Evolutionary conservation across 1,140 invertebrate genomes (phyloP), one percentile per base, ranked within the genome.

Genomic region (Cylas formicarius): DNA sequence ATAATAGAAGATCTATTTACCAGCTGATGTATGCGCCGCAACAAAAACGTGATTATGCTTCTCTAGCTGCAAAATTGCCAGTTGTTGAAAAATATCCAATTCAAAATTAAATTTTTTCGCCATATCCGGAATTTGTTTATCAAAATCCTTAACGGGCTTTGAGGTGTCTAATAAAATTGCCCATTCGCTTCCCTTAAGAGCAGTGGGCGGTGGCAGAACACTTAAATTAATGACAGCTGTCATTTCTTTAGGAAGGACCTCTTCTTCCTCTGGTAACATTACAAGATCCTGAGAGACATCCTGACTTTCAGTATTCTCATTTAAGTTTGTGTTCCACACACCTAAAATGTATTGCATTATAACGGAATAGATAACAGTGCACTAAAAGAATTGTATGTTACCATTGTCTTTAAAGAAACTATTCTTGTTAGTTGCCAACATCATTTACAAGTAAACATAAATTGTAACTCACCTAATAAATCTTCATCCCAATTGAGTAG

Each of bases 11-110:
- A n/a, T 16, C 29, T 6, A 11, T 18, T 44, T 40, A 36, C 96
- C 97, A 3, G 97, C 96, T 0, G 95, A 99, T 0, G 96, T 99
- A 65, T 99, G 97, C 9, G 96, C 97, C 6, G 96, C 90, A 1
- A 99, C 93, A 72, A 99, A 98, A 2, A 99, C 92, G 69, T 93
- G 91, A 52, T 93, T 82, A 29, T 88, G 82, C 57, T 92, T 82
- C 72, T 99, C 95, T 24, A 99, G 69, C 65, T 87, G 89, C 7
- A 97, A 65, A 54, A 99, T 92, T 5, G 96, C 94, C 65, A 85
- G 77, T 69, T 99, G 96, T 67, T 99, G 96, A 62, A 99, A 99
- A 5, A 78, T 87, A 68, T 99, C 97, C 53, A 98, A 72, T 64
- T 96, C 90, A 72, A 99, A 99, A 18, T 81, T 80, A 70, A 85